These are phyloP conservation scores for Otolemur crassicaudatus DNA, from an alignment of 2,797 vertebrate species.

Conservation along the genomic window DNA sequence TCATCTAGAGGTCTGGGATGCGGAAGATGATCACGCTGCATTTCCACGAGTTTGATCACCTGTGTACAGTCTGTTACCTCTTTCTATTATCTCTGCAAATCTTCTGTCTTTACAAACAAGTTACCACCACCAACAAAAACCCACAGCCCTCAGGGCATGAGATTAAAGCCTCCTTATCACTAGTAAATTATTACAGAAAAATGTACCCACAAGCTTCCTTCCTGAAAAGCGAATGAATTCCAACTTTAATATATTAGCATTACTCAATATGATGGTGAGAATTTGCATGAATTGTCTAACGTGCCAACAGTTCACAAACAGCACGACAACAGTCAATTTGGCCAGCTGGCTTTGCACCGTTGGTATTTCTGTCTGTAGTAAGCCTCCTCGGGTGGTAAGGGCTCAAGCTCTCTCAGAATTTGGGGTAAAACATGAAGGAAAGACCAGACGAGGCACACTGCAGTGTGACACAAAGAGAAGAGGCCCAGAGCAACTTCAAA, in stretches of 20 bases:
- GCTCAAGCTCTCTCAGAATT: not conserved
- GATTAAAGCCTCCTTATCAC: constrained; percentile 48
- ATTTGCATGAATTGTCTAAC: constrained; percentile 28
- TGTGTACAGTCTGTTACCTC: constrained; percentile 34
- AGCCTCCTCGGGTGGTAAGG: not conserved
- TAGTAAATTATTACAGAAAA: constrained; percentile 50
- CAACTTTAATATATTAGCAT: constrained; percentile 60
- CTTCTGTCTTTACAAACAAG: constrained; percentile 68
- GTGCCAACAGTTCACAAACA: constrained; percentile 30
- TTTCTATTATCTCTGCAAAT: constrained; percentile 45
- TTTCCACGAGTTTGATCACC: constrained; percentile 55
- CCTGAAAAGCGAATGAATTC: constrained; percentile 58
- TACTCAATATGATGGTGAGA: constrained; percentile 31
- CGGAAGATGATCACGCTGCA: not conserved
- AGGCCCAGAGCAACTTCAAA: not conserved
- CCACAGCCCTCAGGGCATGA: constrained; percentile 39
- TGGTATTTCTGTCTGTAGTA: constrained; percentile 4
- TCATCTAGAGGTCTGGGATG: constrained; percentile 55
- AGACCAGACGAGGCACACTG: not conserved
- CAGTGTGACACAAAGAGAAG: not conserved
- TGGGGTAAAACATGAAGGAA: not conserved
- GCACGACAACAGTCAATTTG: constrained; percentile 7
- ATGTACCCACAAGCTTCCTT: constrained; percentile 53
- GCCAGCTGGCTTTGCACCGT: constrained; percentile 37
- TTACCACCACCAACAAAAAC: not conserved